Evolutionary conservation across 2,797 vertebrate genomes (phyloP).

Genomic region (Jordanella pulchra): DNA sequence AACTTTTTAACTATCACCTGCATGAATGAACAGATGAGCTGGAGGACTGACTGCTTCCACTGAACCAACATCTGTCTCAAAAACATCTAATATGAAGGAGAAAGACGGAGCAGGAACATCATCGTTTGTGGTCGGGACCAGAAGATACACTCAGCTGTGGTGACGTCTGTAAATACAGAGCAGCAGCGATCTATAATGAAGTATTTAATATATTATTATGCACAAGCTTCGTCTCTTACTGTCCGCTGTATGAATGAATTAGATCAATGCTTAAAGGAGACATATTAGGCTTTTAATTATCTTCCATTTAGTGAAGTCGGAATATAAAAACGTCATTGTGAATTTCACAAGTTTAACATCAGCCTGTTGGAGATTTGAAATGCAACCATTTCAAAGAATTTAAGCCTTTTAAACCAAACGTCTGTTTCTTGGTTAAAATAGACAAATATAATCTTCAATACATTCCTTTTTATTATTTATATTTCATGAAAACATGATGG

Average conservation of each 20-base stretch:
- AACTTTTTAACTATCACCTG: not conserved
- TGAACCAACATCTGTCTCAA: not conserved
- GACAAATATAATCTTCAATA: not conserved
- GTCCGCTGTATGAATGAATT: slow-evolving; percentile 29
- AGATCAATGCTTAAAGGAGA: slow-evolving; percentile 29
- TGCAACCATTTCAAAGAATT: not conserved
- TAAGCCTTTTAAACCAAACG: not conserved
- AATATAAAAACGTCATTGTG: not conserved
- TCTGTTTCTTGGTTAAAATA: not conserved
- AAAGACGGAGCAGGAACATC: slow-evolving; percentile 9
- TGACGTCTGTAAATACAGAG: slow-evolving; percentile 7
- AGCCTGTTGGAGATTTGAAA: not conserved
- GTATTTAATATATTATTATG: slow-evolving; percentile 15
- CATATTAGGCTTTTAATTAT: not conserved
- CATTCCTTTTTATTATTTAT: not conserved
- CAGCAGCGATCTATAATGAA: not conserved
- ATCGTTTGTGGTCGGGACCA: slow-evolving; percentile 19
- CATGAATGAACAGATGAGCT: slow-evolving; percentile 10
- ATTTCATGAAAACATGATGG: not conserved
- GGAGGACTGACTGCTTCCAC: not conserved
- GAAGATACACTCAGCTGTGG: too few species aligned
- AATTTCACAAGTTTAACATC: not conserved
- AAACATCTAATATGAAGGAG: slow-evolving; percentile 3
- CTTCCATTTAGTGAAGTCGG: not conserved
- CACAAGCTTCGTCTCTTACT: slow-evolving; percentile 6